These are phyloP conservation scores for Cabera pusaria DNA, from an alignment of 2,888 invertebrate genomes.

Conservation along the genomic window DNA sequence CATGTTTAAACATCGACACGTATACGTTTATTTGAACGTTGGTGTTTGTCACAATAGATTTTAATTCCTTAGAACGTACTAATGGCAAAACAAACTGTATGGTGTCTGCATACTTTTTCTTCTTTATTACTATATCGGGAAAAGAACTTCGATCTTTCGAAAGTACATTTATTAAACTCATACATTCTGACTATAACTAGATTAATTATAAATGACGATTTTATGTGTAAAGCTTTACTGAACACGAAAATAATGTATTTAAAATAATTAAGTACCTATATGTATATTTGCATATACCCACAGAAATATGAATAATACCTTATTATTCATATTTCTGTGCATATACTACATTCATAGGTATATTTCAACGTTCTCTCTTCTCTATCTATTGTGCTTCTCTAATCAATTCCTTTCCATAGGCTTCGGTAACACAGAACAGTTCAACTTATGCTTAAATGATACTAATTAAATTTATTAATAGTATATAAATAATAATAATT, in stretches of 20 bases:
- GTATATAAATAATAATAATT: no score
- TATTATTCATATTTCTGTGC: no score
- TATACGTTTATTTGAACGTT: conserved; percentile 56
- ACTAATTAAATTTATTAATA: conserved; percentile 4
- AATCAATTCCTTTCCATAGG: conserved; percentile 57
- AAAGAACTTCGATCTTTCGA: not conserved
- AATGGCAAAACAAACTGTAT: no score
- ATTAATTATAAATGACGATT: conserved; percentile 6
- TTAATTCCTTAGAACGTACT: no score
- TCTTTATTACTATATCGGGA: conserved; percentile 1
- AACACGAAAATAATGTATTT: conserved; percentile 22
- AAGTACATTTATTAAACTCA: conserved; percentile 4
- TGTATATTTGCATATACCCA: no score
- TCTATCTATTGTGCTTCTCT: conserved; percentile 31
- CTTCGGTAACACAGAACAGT: conserved; percentile 23
- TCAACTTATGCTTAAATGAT: conserved; percentile 17
- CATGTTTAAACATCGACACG: conserved; percentile 37
- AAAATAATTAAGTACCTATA: conserved; percentile 11
- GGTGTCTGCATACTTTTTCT: no score
- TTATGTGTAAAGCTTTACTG: conserved; percentile 22
- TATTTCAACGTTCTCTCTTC: conserved; percentile 5
- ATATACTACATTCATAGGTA: conserved; percentile 10
- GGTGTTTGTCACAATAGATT: conserved; percentile 20
- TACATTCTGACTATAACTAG: conserved; percentile 5
- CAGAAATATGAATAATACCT: conserved; percentile 13